Evolutionary conservation across 2,888 invertebrate species (phyloP).

Genomic region (Scaptomyza parva): DNA sequence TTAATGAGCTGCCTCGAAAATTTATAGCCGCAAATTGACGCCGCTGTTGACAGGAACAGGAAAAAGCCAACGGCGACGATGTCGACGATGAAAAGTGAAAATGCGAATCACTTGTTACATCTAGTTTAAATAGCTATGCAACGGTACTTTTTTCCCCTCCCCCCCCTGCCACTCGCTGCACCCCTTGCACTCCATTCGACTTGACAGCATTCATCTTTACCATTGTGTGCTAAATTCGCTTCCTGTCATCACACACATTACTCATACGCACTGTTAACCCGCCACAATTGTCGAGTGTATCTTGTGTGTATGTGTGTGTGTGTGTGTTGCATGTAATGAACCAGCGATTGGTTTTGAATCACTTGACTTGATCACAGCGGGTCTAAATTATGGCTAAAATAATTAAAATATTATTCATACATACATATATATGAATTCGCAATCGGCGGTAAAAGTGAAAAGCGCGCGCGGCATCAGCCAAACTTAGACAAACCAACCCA

Average conservation of each 20-base stretch:
- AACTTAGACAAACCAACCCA: background rate
- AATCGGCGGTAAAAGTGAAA: constrained; percentile 35
- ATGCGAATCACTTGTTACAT: constrained; percentile 64
- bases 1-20: constrained; percentile 73
- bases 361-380: constrained; percentile 45
- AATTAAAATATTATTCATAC: constrained; percentile 61
- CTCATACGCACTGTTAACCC: constrained; percentile 75
- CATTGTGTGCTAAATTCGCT: constrained; percentile 77
- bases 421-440: constrained; percentile 21
- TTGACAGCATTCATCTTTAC: background rate
- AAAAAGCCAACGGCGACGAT: constrained; percentile 47
- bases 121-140: constrained; percentile 32
- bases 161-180: background rate
- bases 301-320: background rate
- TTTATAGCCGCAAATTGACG: constrained; percentile 68
- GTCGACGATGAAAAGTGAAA: constrained; percentile 62
- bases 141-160: background rate
- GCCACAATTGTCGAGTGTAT: constrained; percentile 16
- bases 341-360: constrained; percentile 41
- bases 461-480: constrained; percentile 11
- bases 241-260: constrained; percentile 71
- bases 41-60: constrained; percentile 62
- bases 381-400: constrained; percentile 63
- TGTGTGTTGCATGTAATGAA: constrained; percentile 39
- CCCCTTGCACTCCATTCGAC: no score